Percentiles rank a stretch among this genome's conserved stretches.
These are phyloP conservation scores for Thalassaphorura encarpata DNA, from an alignment of 1,140 invertebrate species.

Conservation along the genomic window DNA sequence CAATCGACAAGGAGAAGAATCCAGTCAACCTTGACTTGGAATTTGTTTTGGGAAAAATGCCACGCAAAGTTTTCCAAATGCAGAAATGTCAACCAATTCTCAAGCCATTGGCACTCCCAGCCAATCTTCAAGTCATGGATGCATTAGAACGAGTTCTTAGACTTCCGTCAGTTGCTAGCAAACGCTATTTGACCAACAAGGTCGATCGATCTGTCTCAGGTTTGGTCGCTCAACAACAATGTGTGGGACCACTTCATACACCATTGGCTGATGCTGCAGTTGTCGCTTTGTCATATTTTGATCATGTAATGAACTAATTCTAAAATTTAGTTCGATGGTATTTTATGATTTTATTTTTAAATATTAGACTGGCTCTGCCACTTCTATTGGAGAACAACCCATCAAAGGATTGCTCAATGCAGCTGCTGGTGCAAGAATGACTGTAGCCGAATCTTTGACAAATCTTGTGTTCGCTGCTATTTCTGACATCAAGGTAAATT, in stretches of 20 bases:
- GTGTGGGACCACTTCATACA: conserved; percentile 89
- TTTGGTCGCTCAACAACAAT: conserved; percentile 91
- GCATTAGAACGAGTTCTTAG: conserved; percentile 72
- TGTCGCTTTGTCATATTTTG: conserved; percentile 64
- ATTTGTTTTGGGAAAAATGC: conserved; percentile 79
- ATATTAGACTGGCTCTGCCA: conserved; percentile 68
- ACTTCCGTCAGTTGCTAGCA: conserved; percentile 84
- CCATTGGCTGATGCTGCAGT: conserved; percentile 90
- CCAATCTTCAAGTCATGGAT: conserved; percentile 46
- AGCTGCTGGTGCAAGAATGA: conserved; percentile 76
- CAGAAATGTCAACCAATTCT: conserved; percentile 18
- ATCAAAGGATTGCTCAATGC: conserved; percentile 80
- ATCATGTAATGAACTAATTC: conserved; percentile 26
- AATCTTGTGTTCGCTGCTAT: conserved; percentile 92
- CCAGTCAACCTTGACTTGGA: conserved; percentile 82
- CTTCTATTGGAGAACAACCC: conserved; percentile 92
- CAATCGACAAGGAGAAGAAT: conserved; percentile 39
- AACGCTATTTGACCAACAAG: conserved; percentile 87
- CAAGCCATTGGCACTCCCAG: conserved; percentile 45
- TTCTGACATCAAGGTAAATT: conserved; percentile 56
- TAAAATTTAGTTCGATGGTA: too few relatives aligned
- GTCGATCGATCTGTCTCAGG: conserved; percentile 96
- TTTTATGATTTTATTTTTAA: background rate
- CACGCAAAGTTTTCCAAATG: conserved; percentile 51
- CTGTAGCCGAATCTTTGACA: conserved; percentile 85